Evolutionary conservation across 2,797 vertebrate genomes (phyloP).

Genomic region (Catamblyrhynchus diadema): DNA sequence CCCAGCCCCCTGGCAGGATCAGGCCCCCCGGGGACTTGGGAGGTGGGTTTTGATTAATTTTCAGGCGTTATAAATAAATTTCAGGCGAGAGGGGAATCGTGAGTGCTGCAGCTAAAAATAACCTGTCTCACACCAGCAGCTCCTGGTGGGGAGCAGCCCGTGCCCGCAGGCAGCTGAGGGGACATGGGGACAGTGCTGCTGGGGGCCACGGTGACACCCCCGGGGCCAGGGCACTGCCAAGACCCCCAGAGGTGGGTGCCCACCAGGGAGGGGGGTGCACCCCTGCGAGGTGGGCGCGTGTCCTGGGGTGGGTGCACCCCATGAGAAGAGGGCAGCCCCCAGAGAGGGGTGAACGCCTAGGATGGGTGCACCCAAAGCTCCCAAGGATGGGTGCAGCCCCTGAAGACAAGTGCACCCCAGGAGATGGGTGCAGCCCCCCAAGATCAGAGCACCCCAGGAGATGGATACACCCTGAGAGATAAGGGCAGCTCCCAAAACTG

Average conservation of each 20-base stretch:
- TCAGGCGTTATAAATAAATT: constrained; percentile 44
- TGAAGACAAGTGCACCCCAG: no score
- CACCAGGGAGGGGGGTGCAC: neutral
- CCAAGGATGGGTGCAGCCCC: neutral
- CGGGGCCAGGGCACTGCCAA: neutral
- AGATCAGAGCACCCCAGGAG: no score
- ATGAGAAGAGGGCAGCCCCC: neutral
- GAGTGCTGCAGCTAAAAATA: constrained; percentile 57
- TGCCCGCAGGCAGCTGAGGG: neutral
- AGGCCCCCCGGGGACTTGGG: neutral
- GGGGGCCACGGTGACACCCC: neutral
- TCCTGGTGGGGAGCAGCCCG: neutral
- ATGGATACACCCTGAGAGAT: no score
- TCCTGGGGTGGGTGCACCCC: neutral
- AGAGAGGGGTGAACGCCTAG: neutral
- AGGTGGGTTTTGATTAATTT: constrained; percentile 10
- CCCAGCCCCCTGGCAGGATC: neutral
- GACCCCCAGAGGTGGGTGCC: neutral
- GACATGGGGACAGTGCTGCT: neutral
- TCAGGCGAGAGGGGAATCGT: constrained; percentile 9
- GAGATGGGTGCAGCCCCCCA: no score
- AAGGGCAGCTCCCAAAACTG: no score
- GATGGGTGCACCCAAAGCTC: neutral
- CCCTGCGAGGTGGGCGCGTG: neutral
- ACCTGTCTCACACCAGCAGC: neutral